Evolutionary conservation across 2,797 vertebrate genomes (phyloP).

Genomic region (Sparus aurata): DNA sequence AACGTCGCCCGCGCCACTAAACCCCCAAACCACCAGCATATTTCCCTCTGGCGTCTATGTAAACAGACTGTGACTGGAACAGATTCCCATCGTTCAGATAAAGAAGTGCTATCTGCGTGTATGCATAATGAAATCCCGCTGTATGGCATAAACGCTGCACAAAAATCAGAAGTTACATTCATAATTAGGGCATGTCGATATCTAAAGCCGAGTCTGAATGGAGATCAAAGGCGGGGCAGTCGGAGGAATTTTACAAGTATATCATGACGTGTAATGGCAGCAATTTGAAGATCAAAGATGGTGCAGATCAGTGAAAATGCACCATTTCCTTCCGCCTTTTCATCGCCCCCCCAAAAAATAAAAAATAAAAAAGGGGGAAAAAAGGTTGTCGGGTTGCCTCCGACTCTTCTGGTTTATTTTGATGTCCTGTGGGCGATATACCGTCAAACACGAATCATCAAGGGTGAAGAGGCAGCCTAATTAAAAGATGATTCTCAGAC

Average conservation of each 20-base stretch:
- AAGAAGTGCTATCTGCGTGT: constrained; percentile 44
- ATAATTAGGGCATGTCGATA: constrained; percentile 42
- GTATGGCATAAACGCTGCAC: constrained; percentile 30
- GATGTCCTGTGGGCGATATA: constrained; percentile 53
- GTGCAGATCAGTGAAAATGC: constrained; percentile 54
- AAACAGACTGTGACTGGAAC: constrained; percentile 53
- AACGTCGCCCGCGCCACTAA: constrained; percentile 55
- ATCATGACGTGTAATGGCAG: constrained; percentile 62
- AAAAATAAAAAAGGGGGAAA: background rate
- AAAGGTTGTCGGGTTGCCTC: constrained; percentile 31
- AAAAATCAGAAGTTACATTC: constrained; percentile 44
- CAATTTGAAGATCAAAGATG: constrained; percentile 78
- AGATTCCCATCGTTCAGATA: constrained; percentile 51
- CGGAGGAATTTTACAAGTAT: constrained; percentile 58
- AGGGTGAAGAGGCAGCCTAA: constrained; percentile 48
- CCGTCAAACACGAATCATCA: constrained; percentile 35
- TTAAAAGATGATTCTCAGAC: constrained; percentile 65
- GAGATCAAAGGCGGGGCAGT: constrained; percentile 66
- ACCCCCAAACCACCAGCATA: constrained; percentile 63
- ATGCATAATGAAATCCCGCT: constrained; percentile 51
- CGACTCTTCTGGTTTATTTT: constrained; percentile 46
- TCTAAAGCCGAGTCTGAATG: constrained; percentile 51
- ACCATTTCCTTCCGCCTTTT: constrained; percentile 49
- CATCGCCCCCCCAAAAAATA: background rate
- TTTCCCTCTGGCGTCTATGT: constrained; percentile 60